phyloP scores from a whole-genome alignment of 1,140 invertebrate genomes.

The Micrasema minimum region DNA sequence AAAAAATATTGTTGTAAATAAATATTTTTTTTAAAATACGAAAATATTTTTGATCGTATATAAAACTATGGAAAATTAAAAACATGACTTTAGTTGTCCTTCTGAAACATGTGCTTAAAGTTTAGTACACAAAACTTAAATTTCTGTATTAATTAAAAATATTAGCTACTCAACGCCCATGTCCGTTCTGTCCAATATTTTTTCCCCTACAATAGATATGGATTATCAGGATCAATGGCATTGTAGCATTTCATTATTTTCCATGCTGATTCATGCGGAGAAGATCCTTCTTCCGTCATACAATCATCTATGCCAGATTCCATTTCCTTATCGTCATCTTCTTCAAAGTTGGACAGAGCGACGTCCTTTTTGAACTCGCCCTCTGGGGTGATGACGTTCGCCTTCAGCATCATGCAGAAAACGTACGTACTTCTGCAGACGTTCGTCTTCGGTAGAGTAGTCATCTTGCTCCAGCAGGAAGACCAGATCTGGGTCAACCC shows the following conservation, averaged over 20 bases:
- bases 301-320: conserved; percentile 55
- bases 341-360: conserved; percentile 50
- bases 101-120: no score
- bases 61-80: no score
- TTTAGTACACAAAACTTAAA: no score
- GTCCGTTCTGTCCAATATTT: no score
- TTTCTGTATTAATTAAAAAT: no score
- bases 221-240: conserved; percentile 45
- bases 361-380: conserved; percentile 55
- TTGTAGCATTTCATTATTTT: conserved; percentile 55
- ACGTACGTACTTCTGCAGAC: conserved; percentile 52
- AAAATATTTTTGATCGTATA: no score
- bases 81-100: no score
- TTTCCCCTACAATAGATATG: conserved; percentile 25
- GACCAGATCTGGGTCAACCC: conserved; percentile 50
- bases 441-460: conserved; percentile 53
- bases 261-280: conserved; percentile 55
- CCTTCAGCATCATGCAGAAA: conserved; percentile 55
- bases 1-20: no score
- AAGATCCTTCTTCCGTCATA: conserved; percentile 51
- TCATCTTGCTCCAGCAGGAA: conserved; percentile 53
- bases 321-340: conserved; percentile 44
- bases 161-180: no score
- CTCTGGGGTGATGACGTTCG: conserved; percentile 54
- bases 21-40: no score